These are phyloP conservation scores for Dryobota labecula DNA, from an alignment of 2,888 invertebrate species.

Conservation along the genomic window DNA sequence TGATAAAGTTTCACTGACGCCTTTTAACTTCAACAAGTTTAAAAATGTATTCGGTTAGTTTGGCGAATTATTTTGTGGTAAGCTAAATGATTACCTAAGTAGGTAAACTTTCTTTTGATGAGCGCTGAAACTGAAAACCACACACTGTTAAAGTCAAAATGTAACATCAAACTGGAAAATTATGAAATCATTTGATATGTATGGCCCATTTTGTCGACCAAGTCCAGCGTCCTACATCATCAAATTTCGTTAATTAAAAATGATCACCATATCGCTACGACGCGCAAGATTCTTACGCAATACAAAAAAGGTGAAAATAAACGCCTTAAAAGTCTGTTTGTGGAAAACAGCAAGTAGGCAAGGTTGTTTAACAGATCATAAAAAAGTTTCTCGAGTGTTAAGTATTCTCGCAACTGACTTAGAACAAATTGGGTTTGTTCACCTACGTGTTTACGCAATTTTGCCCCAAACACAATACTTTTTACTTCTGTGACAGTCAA, in stretches of 20 bases:
- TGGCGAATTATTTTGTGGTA: background rate
- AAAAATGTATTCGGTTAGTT: background rate
- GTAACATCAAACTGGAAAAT: background rate
- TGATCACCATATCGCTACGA: conserved; percentile 30
- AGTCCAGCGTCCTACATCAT: background rate
- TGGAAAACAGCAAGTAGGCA: conserved; percentile 56
- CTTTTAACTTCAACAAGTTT: background rate
- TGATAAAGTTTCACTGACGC: conserved; percentile 7
- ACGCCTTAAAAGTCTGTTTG: conserved; percentile 43
- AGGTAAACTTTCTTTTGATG: background rate
- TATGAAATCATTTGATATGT: background rate
- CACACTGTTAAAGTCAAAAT: background rate
- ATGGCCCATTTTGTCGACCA: background rate
- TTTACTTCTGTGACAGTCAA: conserved; percentile 65
- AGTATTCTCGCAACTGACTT: conserved; percentile 53
- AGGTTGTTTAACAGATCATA: conserved; percentile 67
- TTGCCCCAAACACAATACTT: conserved; percentile 64
- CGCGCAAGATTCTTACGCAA: conserved; percentile 42
- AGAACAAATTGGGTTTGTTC: conserved; percentile 56
- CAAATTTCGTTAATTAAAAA: conserved; percentile 25
- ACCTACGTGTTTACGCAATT: conserved; percentile 62
- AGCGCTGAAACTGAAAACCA: background rate
- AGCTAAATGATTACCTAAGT: no score
- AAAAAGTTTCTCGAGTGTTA: conserved; percentile 65
- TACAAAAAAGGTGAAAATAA: conserved; percentile 50